Base-by-base conservation (phyloP, 2,888 invertebrate species). In the Diarsia brunnea region DNA sequence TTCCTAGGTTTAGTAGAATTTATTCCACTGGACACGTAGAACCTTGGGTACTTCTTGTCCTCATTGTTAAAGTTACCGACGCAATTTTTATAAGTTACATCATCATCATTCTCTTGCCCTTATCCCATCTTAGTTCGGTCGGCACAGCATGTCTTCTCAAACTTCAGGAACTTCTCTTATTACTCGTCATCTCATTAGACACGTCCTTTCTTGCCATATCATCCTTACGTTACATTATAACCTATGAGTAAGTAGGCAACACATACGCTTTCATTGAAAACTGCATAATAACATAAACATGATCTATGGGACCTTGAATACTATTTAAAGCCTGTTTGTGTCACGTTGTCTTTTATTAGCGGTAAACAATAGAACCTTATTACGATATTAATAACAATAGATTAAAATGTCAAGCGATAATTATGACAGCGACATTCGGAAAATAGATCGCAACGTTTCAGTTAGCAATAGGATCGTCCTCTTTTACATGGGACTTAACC, bases 341-440 rank as follows among this genome's bases (percentile, higher is more conserved):
- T 60, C 75, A 75, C 49, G 69, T 78, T 55, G 47, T 82, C 60
- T 78, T 81, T 67, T 73, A 73, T 82, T 73, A 45, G 43, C 51
- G 3, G 47, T 70, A 73, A 73, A 81, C 76, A 72, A 76, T 66
- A 76, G n/a, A 73, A 81, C 64, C 47, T 55, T 60, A 79, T n/a
- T 66, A 68, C 38, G 19, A 24, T 60, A 49, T 0, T 43, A 58
- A 19, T 65, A 19, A 73, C 70, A 68, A 71, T 78, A 71, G 60
- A 65, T 66, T 66, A 43, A 5, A 82, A 74, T 74, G 60, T 51
- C 65, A 74, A 21, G 24, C 14, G 61, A 73, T 78, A 74, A 74
- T 69, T 69, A 69, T 49, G 19, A 43, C 63, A 24, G 24, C 69
- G 77, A 69, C 55, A 67, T 72, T 76, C 61, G 19, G 27, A 53